Evolutionary conservation across 2,888 invertebrate genomes (phyloP).

Genomic region (Chesias legatella): DNA sequence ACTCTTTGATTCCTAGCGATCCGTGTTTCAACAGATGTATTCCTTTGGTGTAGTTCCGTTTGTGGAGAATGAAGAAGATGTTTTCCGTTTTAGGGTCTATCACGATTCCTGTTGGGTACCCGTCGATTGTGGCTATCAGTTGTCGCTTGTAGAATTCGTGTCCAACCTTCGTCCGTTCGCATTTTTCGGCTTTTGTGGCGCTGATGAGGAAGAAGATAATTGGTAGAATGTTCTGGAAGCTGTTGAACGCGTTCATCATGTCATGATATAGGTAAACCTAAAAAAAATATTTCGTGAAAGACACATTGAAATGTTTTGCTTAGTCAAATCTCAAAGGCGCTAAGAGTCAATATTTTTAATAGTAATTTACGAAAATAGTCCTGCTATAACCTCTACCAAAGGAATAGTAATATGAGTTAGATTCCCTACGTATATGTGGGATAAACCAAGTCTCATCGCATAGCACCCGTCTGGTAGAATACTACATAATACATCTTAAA

Average conservation of each 20-base stretch:
- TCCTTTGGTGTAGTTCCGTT: slow-evolving; percentile 69
- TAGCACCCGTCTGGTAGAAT: too few species aligned
- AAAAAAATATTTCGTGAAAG: slow-evolving; percentile 2
- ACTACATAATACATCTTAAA: too few species aligned
- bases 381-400: too few species aligned
- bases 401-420: too few species aligned
- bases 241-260: slow-evolving; percentile 39
- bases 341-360: background rate
- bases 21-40: slow-evolving; percentile 64
- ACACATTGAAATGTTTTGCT: background rate
- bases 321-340: background rate
- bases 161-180: slow-evolving; percentile 64
- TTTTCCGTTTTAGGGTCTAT: slow-evolving; percentile 63
- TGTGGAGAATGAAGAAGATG: slow-evolving; percentile 67
- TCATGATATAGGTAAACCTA: slow-evolving; percentile 42
- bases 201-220: slow-evolving; percentile 32
- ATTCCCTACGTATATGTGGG: too few species aligned
- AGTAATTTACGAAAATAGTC: too few species aligned
- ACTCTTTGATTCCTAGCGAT: slow-evolving; percentile 59
- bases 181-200: slow-evolving; percentile 57
- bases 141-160: slow-evolving; percentile 63
- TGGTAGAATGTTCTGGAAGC: slow-evolving; percentile 26
- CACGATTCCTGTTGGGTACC: slow-evolving; percentile 64
- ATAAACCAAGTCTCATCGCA: too few species aligned
- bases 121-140: slow-evolving; percentile 64